phyloP scores from a whole-genome alignment of 92 coral and sea anemone genomes.

The Phymanthus crucifer region DNA sequence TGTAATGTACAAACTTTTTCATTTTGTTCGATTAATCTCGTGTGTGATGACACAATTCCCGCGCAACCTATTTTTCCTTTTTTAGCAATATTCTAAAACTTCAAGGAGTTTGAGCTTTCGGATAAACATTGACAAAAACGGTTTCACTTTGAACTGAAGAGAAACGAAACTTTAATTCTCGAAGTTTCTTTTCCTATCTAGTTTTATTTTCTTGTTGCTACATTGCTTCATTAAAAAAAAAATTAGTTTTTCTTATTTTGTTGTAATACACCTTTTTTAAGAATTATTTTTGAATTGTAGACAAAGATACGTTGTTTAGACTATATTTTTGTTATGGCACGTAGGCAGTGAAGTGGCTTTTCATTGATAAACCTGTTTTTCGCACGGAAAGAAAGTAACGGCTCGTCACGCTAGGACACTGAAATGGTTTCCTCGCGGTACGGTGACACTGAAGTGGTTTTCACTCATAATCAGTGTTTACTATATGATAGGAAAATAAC shows the following conservation, averaged over 20 bases:
- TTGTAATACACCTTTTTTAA: neutral
- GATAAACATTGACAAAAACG: neutral
- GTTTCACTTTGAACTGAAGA: neutral
- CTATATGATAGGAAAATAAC: neutral
- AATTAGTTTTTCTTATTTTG: neutral
- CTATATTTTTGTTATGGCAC: neutral
- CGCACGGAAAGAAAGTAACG: neutral
- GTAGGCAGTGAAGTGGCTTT: neutral
- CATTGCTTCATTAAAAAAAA: neutral
- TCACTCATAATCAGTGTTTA: neutral
- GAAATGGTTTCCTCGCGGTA: neutral
- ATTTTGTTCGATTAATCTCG: neutral
- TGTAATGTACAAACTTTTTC: neutral
- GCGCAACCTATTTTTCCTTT: constrained; percentile 6
- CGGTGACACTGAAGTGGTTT: neutral
- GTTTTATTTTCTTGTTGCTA: neutral
- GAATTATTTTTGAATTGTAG: neutral
- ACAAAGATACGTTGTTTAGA: neutral
- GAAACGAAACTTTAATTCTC: neutral
- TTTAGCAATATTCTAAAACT: neutral
- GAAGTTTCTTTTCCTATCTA: neutral
- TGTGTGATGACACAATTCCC: neutral
- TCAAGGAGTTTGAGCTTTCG: neutral
- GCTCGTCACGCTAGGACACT: constrained; percentile 8
- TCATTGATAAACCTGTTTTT: neutral